Evolutionary conservation across 2,113 vertebrate genomes (phyloP).

Genomic region (Macroglossus sobrinus): DNA sequence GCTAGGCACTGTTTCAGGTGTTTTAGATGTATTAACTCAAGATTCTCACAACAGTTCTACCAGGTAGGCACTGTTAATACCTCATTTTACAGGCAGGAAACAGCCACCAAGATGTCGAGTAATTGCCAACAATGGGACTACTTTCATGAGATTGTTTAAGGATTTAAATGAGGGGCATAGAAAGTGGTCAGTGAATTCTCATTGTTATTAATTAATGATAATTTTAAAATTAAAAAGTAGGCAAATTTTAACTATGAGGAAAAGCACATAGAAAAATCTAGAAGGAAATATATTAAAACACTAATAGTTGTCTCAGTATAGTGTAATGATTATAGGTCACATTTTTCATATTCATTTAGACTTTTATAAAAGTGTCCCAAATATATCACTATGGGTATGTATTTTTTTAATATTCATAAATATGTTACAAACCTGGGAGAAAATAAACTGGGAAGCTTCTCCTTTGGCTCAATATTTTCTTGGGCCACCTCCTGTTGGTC

Average conservation of each 20-base stretch:
- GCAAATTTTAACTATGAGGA: neutral
- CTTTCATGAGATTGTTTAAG: neutral
- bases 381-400: neutral
- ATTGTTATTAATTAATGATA: neutral
- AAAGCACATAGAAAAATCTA: neutral
- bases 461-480: neutral
- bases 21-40: neutral
- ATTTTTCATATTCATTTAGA: neutral
- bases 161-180: neutral
- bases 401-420: constrained; percentile 9
- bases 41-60: neutral
- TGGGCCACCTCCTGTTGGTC: neutral
- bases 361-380: neutral
- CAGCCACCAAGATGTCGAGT: neutral
- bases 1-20: neutral
- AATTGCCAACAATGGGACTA: neutral
- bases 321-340: neutral
- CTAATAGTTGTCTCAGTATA: neutral
- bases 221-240: neutral
- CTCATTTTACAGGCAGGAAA: neutral
- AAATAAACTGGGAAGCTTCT: neutral
- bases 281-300: neutral
- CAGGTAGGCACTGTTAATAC: neutral
- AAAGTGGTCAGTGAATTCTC: neutral
- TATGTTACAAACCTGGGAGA: neutral